Base-by-base conservation (phyloP, 1,140 invertebrate species). In the Brachionus sp. region DNA sequence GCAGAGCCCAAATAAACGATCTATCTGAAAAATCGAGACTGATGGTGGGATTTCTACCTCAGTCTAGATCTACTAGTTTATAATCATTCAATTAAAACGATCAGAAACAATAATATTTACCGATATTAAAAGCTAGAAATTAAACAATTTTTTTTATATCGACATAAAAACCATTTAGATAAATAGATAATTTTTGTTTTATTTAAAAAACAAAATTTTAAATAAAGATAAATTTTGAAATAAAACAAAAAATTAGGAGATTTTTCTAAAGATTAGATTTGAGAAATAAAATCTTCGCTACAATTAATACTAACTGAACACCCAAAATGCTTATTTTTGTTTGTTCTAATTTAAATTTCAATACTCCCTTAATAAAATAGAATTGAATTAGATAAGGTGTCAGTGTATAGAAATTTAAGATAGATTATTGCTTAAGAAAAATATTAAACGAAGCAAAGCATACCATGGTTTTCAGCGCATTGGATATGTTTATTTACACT, bases 101-200 rank as follows among this genome's bases (percentile, higher is more conserved):
- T 39, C 33, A 37, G 35, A 70, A 70, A 70, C 35, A 70, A 70
- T 39, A 37, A 37, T 70, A 70, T 70, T 70, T 70, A 70, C 35
- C 19, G 66, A 70, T 70, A 37, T 35, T 70, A 39, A 37, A 39
- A 70, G 29, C 66, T 16, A 70, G 66, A 70, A 70, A 70, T 70
- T 39, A 70, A 70, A 70, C 29, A 39, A 70, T 39, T 39, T 70
- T 39, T 70, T 39, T 19, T 19, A 7, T 39, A 12, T 12, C 66
- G n/a, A 37, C 29, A 16, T 9, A 70, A 70, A 70, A 70, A 33
- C 35, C 12, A 70, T 70, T 39, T 19, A 70, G 66, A 70, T 70
- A 37, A 70, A 70, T n/a, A 70, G 66, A 70, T 70, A 70, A 70
- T 37, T 70, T 46, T 70, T 70, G 29, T 70, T 70, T 70, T 70